These are phyloP conservation scores for Sarcophaga rosellei DNA, from an alignment of 2,888 invertebrate genomes.

Conservation along the genomic window DNA sequence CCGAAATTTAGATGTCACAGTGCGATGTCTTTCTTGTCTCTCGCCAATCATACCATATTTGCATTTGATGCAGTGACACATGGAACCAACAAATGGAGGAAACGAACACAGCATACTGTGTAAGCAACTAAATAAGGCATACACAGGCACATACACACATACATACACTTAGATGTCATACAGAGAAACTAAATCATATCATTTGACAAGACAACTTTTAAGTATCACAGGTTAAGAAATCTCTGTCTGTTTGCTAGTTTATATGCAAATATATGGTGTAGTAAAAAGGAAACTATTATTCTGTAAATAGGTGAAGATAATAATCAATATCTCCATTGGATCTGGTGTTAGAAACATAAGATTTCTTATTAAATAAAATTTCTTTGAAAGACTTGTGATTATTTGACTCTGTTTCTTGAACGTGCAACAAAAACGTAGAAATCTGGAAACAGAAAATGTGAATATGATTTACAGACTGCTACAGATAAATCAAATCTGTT, in stretches of 20 bases:
- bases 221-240: neutral
- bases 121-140: no score
- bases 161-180: neutral
- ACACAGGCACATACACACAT: neutral
- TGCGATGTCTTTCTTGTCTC: conserved; percentile 74
- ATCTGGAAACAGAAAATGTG: no score
- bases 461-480: no score
- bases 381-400: no score
- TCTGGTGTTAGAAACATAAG: no score
- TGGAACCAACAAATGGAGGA: conserved; percentile 21
- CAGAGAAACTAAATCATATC: conserved; percentile 19
- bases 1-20: conserved; percentile 77
- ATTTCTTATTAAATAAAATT: no score
- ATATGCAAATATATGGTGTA: neutral
- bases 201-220: conserved; percentile 23
- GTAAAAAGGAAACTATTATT: neutral
- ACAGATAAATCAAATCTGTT: no score
- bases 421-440: no score
- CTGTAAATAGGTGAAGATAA: no score
- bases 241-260: neutral
- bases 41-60: conserved; percentile 70
- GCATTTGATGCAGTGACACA: conserved; percentile 67
- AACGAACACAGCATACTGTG: neutral
- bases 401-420: no score
- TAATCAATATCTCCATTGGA: no score